Base-by-base conservation (phyloP, 1,140 invertebrate species). In the Anadara kagoshimensis region DNA sequence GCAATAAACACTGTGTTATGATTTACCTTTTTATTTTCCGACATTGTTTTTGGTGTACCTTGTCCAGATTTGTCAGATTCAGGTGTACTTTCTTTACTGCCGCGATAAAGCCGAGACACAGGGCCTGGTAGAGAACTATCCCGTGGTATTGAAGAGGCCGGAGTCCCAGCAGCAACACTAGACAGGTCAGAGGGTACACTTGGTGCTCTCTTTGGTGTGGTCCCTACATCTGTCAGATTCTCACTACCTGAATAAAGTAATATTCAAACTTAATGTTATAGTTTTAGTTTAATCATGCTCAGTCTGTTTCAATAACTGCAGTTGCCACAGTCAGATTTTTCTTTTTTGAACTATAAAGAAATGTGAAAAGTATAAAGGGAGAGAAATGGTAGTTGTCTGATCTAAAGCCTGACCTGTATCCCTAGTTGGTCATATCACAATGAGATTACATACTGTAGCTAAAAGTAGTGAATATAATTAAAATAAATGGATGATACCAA, bases 221-320 rank as follows among this genome's bases (percentile, higher is more conserved):
- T 43, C 16, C 69, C 65, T 49, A 67, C 20, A 5, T 83, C 83
- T 22, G 77, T 78, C 53, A 85, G 51, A 51, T 78, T 83, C 51
- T 86, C 85, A 69, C 63, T 80, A 71, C 85, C 85, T 85, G 18
- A 24, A 49, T 18, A 45, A 41, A 43, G 43, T 22, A 16, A 43
- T 10, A 2, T 54, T 51, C 36, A 11, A 20, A n/a, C 1, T 16
- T 3, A 58, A 58, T 29, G 24, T 4, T 24, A 29, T 22, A 58
- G 5, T 24, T 24, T 51, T 51, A 2, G 7, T 36, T 36, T 36
- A 3, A 3, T 3, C 29, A 3, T 36, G 29, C 29, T 36, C 29
- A 3, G 29, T 7, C 29, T 36, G 29, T 36, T 36, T 36, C 29
- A 36, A 36, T 36, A 3, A 3, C 29, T 36, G 29, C 29, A 36